These are phyloP conservation scores for Epizoanthus ramosus DNA, from an alignment of 92 coral and sea anemone genomes.

Conservation along the genomic window DNA sequence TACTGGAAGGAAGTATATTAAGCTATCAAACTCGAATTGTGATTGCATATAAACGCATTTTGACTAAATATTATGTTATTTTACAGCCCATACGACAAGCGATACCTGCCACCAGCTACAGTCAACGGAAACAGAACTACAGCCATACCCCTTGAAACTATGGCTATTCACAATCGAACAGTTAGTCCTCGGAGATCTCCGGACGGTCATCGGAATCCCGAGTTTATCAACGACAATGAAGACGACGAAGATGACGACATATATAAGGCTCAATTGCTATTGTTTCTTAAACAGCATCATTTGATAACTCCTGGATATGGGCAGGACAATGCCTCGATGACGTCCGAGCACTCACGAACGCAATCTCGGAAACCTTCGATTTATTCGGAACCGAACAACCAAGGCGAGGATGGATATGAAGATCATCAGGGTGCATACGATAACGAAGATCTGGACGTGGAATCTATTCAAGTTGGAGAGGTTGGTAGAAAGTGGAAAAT, in stretches of 20 bases:
- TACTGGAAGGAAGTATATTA: too few species aligned
- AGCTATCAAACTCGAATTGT: too few species aligned
- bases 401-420: slow-evolving; percentile 1
- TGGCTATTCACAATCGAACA: slow-evolving; percentile 62
- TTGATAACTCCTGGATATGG: slow-evolving; percentile 64
- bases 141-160: slow-evolving; percentile 67
- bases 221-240: slow-evolving; percentile 73
- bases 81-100: slow-evolving; percentile 4
- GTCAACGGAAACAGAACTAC: slow-evolving; percentile 43
- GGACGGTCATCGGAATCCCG: slow-evolving; percentile 62
- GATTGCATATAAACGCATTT: too few species aligned
- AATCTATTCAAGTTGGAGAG: slow-evolving; percentile 13
- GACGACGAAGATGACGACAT: slow-evolving; percentile 86
- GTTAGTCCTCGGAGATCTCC: slow-evolving; percentile 47
- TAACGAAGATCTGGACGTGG: neutral
- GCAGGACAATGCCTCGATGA: slow-evolving; percentile 62
- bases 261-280: slow-evolving; percentile 83
- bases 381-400: slow-evolving; percentile 6
- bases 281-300: slow-evolving; percentile 87
- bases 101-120: neutral
- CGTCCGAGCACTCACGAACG: slow-evolving; percentile 60
- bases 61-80: neutral
- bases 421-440: neutral
- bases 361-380: slow-evolving; percentile 59
- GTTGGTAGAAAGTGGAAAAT: slow-evolving; percentile 11